These are phyloP conservation scores for Drosophila burlai DNA, from an alignment of 1,140 invertebrate genomes.

Conservation along the genomic window DNA sequence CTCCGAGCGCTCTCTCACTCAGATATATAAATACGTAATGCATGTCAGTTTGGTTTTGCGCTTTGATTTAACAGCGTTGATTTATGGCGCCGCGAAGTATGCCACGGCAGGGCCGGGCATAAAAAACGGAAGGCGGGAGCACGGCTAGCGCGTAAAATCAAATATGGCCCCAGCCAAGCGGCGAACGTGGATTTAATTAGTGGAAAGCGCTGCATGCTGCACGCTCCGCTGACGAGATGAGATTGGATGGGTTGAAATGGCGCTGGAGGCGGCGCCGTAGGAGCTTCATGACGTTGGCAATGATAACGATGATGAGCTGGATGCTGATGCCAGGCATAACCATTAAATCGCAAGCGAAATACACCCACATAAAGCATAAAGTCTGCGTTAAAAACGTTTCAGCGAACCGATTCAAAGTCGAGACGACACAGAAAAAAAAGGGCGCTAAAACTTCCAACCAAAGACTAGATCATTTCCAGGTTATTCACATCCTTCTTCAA, in stretches of 20 bases:
- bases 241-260: conserved; percentile 31
- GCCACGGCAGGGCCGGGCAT: conserved; percentile 4
- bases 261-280: background rate
- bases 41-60: conserved; percentile 78
- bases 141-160: conserved; percentile 27
- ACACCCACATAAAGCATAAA: conserved; percentile 20
- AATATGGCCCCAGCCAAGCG: conserved; percentile 28
- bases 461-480: conserved; percentile 27
- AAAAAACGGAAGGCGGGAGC: conserved; percentile 17
- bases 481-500: conserved; percentile 18
- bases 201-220: conserved; percentile 34
- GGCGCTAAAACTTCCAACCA: conserved; percentile 6
- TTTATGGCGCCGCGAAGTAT: conserved; percentile 64
- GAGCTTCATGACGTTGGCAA: conserved; percentile 11
- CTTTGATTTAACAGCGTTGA: conserved; percentile 81
- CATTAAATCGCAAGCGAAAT: conserved; percentile 55
- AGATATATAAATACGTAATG: conserved; percentile 79
- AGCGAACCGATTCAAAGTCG: conserved; percentile 15
- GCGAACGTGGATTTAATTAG: conserved; percentile 44
- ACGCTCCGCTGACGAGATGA: conserved; percentile 43
- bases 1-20: conserved; percentile 25
- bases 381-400: conserved; percentile 33
- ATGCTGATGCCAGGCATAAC: conserved; percentile 13
- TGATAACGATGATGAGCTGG: conserved; percentile 32
- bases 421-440: background rate